Evolutionary conservation across 2,888 invertebrate genomes (phyloP), one percentile per base, ranked within the genome.

Genomic region (Agrochola lota): DNA sequence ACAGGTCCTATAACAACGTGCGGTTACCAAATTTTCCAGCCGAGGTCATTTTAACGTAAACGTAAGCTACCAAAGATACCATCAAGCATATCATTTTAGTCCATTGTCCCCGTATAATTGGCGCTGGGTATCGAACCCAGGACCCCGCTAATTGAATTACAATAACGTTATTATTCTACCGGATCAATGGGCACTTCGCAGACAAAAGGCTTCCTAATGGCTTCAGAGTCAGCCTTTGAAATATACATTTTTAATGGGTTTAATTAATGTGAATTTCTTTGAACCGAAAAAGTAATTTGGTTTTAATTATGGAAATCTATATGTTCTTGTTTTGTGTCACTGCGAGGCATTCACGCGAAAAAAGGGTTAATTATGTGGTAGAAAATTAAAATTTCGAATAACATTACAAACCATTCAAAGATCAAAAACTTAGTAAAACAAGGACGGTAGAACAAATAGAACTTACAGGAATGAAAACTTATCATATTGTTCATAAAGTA

Each of bases 101-200:
- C 85, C 86, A 89, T 92, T 92, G 91, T 92, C 84, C 87, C 80
- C 74, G 77, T 85, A 86, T 91, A 91, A 92, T 90, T 90, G 91
- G 87, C 85, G 71, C 81, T 80, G 81, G 83, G 90, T 89, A 91
- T 92, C 88, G 89, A 91, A 91, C 89, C 85, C 89, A 71, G 80
- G 80, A 74, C 84, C 78, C 77, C 79, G 83, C 87, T 92, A 91
- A 92, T 92, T 91, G 88, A 90, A 91, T 92, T 86, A 92, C 91
- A 91, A 91, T 91, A 91, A 90, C 85, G 83, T 89, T 90, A 90
- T 90, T 90, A 90, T 90, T 89, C 78, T 73, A 74, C 74, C 81
- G 78, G 72, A 84, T 85, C 85, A 87, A 88, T 88, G 84, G 84
- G 79, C 78, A 77, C 78, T 87, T 77, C 76, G 78, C 71, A 85